These are phyloP conservation scores for Microtus oregoni DNA, from an alignment of 2,113 vertebrate genomes.

Conservation along the genomic window DNA sequence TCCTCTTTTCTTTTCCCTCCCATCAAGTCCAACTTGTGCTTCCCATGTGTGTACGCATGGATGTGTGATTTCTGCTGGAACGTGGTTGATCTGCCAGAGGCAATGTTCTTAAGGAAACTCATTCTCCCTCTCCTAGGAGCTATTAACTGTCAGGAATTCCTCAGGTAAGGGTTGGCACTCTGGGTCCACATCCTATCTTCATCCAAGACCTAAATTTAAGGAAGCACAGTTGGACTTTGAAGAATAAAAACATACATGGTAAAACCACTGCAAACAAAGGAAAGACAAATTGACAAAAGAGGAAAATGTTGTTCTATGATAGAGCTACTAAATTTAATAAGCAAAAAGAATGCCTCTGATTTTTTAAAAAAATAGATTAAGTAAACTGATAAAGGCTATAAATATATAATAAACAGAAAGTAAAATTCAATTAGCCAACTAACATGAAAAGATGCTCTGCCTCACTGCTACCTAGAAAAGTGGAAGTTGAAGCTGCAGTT, in stretches of 20 bases:
- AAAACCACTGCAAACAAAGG: neutral
- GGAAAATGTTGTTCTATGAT: neutral
- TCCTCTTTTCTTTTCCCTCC: neutral
- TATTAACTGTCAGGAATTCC: neutral
- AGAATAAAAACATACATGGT: neutral
- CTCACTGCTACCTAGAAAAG: neutral
- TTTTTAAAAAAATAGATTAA: neutral
- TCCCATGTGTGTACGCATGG: neutral
- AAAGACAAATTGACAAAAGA: constrained; percentile 46
- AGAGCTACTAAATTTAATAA: neutral
- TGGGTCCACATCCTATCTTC: too few species aligned
- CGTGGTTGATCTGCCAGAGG: neutral
- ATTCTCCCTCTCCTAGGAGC: neutral
- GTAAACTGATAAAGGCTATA: neutral
- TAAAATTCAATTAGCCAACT: neutral
- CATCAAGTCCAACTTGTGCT: neutral
- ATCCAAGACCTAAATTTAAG: neutral
- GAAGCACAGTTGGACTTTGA: constrained; percentile 15
- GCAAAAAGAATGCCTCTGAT: neutral
- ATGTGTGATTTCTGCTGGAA: neutral
- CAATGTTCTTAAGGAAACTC: neutral
- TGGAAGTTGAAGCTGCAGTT: neutral
- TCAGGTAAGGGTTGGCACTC: too few species aligned
- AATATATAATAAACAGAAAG: neutral
- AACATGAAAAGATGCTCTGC: neutral